These are phyloP conservation scores for Salvator merianae DNA, from an alignment of 2,113 vertebrate genomes.

Conservation along the genomic window DNA sequence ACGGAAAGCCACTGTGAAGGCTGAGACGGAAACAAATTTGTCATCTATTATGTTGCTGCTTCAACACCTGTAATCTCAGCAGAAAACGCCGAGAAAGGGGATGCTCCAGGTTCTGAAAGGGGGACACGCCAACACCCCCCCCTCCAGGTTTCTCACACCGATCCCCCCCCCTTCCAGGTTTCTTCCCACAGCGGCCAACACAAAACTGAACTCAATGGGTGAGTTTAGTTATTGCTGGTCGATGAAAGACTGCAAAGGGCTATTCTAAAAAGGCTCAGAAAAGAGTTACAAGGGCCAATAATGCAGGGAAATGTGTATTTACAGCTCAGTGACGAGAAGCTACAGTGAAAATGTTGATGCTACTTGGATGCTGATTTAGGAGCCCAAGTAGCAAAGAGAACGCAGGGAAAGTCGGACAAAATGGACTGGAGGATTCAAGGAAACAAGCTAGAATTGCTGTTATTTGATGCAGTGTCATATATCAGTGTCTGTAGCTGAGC, in stretches of 20 bases:
- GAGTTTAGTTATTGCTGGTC: constrained; percentile 28
- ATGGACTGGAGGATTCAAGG: too few relatives aligned
- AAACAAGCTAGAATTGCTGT: too few relatives aligned
- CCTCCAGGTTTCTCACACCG: too few relatives aligned
- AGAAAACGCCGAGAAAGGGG: neutral
- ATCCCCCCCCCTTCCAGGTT: too few relatives aligned
- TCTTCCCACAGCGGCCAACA: neutral
- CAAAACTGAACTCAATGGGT: neutral
- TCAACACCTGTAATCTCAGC: neutral
- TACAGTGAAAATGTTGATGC: neutral
- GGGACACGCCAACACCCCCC: neutral
- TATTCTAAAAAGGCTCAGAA: neutral
- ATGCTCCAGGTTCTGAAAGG: neutral
- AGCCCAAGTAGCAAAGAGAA: neutral
- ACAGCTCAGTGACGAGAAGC: too few relatives aligned
- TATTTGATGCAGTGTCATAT: neutral
- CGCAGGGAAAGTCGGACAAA: too few relatives aligned
- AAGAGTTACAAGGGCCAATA: neutral
- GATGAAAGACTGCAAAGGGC: neutral
- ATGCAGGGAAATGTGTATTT: neutral
- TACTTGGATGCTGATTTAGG: neutral
- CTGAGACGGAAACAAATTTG: too few relatives aligned
- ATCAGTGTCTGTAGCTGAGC: too few relatives aligned
- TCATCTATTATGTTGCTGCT: too few relatives aligned
- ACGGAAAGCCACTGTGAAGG: neutral